Percentiles rank a stretch among this genome's conserved stretches.
Evolutionary conservation across 2,113 vertebrate species (phyloP).

Genomic region (Tichodroma muraria): DNA sequence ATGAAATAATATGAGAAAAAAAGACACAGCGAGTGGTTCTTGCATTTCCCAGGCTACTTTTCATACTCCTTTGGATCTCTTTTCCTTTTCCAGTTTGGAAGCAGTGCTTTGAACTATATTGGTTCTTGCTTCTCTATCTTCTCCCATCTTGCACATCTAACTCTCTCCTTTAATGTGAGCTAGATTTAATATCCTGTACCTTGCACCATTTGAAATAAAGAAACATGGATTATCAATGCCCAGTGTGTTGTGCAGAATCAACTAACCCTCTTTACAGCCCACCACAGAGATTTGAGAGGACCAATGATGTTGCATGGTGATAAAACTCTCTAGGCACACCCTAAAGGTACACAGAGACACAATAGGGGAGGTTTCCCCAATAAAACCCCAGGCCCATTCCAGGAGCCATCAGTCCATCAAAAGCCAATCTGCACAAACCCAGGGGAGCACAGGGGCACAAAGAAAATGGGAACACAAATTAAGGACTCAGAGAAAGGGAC

Average conservation of each 20-base stretch:
- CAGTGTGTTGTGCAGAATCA: background rate
- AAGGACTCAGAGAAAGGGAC: background rate
- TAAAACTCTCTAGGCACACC: background rate
- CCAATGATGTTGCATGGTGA: background rate
- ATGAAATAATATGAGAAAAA: background rate
- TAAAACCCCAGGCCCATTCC: background rate
- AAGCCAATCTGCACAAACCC: background rate
- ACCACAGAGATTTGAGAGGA: background rate
- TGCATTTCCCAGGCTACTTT: background rate
- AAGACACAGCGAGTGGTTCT: background rate
- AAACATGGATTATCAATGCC: background rate
- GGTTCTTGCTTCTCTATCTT: background rate
- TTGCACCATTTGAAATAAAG: background rate
- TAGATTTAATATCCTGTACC: background rate
- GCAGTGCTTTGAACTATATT: background rate
- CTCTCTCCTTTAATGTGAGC: background rate
- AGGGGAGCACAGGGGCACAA: background rate
- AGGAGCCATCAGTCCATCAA: background rate
- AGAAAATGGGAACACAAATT: background rate
- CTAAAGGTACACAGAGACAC: background rate
- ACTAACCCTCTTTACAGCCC: background rate
- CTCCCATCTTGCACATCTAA: background rate
- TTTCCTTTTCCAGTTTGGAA: background rate
- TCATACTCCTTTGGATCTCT: background rate
- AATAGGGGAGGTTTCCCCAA: background rate